Percentiles rank a stretch among this genome's conserved stretches.
These are phyloP conservation scores for Raja brachyura DNA, from an alignment of 2,113 vertebrate genomes.

Conservation along the genomic window DNA sequence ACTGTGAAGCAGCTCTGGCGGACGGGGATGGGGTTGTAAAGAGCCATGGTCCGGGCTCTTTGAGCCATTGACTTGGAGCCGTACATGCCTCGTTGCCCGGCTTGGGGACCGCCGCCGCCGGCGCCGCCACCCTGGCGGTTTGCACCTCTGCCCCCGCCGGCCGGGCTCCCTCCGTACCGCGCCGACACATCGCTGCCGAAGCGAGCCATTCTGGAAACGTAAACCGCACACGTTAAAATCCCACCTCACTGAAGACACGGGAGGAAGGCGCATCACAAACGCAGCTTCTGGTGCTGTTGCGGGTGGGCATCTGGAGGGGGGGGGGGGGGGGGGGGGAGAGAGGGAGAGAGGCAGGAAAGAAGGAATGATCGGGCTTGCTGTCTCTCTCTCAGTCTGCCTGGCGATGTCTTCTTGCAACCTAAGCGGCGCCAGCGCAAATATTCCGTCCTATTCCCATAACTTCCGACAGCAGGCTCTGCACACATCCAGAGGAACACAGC, in stretches of 20 bases:
- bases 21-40: constrained; percentile 96
- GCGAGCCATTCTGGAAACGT: constrained; percentile 72
- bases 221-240: constrained; percentile 58
- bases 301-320: constrained; percentile 36
- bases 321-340: too few relatives aligned
- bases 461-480: not conserved
- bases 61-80: constrained; percentile 88
- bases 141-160: constrained; percentile 63
- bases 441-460: not conserved
- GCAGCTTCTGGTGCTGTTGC: constrained; percentile 39
- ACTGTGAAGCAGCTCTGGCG: constrained; percentile 92
- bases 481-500: constrained; percentile 9
- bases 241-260: constrained; percentile 58
- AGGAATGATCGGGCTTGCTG: not conserved
- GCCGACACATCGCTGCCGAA: constrained; percentile 82
- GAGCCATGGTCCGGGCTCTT: constrained; percentile 90
- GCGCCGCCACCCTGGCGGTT: constrained; percentile 63
- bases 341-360: too few relatives aligned
- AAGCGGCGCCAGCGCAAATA: not conserved
- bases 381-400: not conserved
- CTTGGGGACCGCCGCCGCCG: constrained; percentile 75
- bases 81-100: constrained; percentile 69
- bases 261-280: constrained; percentile 75
- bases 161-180: constrained; percentile 69
- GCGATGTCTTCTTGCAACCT: not conserved